Conservation (phyloP, 2,113 vertebrate species). For the Lophura nycthemera region DNA sequence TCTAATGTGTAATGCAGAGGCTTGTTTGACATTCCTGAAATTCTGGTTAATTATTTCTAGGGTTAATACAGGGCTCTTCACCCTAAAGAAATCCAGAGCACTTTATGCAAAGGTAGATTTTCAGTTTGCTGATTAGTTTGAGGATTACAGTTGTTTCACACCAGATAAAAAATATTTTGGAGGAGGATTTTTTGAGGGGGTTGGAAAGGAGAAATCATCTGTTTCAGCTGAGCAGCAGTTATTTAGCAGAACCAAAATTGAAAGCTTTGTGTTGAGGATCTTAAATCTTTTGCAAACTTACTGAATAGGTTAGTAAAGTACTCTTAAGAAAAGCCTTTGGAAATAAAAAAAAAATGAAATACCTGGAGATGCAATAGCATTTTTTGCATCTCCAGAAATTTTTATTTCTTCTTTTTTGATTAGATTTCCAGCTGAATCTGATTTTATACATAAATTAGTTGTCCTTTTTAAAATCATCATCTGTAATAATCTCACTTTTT, state of each 20-base stretch:
- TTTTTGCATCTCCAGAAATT: background rate
- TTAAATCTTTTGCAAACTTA: background rate
- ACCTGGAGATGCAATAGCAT: background rate
- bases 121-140: background rate
- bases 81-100: background rate
- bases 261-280: background rate
- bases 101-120: background rate
- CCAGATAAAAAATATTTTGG: background rate
- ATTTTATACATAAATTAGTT: background rate
- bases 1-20: background rate
- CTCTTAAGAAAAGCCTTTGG: background rate
- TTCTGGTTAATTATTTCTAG: slow-evolving; percentile 29
- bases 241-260: background rate
- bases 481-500: background rate
- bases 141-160: background rate
- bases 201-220: background rate
- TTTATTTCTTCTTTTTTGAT: slow-evolving; percentile 25
- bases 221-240: slow-evolving; percentile 2
- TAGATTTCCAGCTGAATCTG: background rate
- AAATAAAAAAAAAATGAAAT: background rate
- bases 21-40: slow-evolving; percentile 13
- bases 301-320: background rate
- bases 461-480: background rate
- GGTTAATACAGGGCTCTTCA: background rate
- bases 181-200: background rate